Conservation (phyloP, 2,113 vertebrate genomes). For the Indicator indicator region DNA sequence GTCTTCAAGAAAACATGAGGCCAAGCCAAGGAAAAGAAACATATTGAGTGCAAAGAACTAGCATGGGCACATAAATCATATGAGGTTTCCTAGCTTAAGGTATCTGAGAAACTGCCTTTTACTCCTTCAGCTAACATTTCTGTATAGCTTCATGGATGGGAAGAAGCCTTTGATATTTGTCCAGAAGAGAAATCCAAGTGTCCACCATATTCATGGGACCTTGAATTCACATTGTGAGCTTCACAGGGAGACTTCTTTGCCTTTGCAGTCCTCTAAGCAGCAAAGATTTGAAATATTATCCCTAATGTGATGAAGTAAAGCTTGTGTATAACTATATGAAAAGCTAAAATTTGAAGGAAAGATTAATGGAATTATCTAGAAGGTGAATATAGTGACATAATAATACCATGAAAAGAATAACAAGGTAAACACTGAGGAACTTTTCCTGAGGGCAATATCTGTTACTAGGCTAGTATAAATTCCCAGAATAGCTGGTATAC, state of each 20-base stretch:
- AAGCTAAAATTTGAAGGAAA: background rate
- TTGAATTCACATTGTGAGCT: background rate
- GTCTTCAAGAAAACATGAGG: background rate
- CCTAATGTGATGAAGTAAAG: background rate
- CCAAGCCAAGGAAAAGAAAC: background rate
- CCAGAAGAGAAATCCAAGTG: background rate
- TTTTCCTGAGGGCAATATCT: background rate
- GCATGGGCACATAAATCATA: background rate
- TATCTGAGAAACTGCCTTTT: background rate
- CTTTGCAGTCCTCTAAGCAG: background rate
- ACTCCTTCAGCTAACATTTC: background rate
- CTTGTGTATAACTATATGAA: background rate
- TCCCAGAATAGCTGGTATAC: background rate
- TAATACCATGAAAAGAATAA: background rate
- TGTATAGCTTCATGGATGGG: background rate
- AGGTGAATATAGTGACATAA: background rate
- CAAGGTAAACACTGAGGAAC: background rate
- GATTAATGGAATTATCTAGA: background rate
- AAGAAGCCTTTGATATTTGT: background rate
- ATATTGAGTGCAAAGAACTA: background rate
- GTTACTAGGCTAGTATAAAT: background rate
- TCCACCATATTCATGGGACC: fast-evolving
- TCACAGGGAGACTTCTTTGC: background rate
- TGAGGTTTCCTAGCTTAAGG: background rate
- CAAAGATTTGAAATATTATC: background rate